phyloP scores from a whole-genome alignment of 2,113 vertebrate species.

The Pseudopipra pipra region DNA sequence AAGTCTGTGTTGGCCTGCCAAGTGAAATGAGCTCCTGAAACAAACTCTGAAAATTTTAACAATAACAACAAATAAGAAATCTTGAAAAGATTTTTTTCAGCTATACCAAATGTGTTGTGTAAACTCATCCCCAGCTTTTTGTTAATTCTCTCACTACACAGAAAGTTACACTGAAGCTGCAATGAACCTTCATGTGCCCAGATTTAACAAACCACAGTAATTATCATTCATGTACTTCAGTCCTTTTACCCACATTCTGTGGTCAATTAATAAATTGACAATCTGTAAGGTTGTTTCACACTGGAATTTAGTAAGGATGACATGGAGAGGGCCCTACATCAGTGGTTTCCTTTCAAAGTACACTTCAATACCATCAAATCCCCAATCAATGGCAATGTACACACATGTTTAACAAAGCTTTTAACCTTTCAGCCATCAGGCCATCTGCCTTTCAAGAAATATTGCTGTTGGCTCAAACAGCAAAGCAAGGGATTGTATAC shows the following conservation, averaged over 20 bases:
- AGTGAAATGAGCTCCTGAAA: neutral
- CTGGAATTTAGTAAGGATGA: slow-evolving; percentile 21
- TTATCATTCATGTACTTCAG: neutral
- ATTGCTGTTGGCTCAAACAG: slow-evolving; percentile 1
- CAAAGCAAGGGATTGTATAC: neutral
- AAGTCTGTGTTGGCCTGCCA: neutral
- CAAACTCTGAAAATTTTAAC: neutral
- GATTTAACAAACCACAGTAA: neutral
- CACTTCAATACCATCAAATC: slow-evolving; percentile 62
- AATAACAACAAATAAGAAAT: neutral
- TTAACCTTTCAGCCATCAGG: slow-evolving; percentile 58
- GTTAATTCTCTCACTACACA: neutral
- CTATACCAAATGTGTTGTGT: neutral
- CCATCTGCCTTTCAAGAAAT: slow-evolving; percentile 43
- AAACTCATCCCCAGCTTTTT: neutral
- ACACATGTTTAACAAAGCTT: slow-evolving; percentile 57
- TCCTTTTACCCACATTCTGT: neutral
- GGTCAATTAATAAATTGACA: slow-evolving; percentile 62
- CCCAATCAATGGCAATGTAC: slow-evolving; percentile 53
- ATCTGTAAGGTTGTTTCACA: slow-evolving; percentile 40
- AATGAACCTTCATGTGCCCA: neutral
- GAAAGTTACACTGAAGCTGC: neutral
- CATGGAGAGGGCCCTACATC: slow-evolving; percentile 20
- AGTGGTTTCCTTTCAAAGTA: slow-evolving; percentile 52
- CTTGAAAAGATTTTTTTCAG: neutral